phyloP scores from a whole-genome alignment of 2,888 invertebrate genomes.

The Caenorhabditis imperialis region DNA sequence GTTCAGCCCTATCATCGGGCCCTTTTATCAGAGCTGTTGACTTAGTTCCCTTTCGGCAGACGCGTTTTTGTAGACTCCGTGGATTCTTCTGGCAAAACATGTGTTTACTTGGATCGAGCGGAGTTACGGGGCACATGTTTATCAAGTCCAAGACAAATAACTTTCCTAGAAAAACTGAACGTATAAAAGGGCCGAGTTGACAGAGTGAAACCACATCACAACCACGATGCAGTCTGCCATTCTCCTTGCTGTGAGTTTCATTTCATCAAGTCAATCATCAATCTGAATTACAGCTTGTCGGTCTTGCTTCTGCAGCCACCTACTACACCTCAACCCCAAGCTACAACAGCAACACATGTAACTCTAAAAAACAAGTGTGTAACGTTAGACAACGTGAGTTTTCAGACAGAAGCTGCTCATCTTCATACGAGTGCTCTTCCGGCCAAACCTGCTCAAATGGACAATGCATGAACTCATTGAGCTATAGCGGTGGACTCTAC shows the following conservation, averaged over 20 bases:
- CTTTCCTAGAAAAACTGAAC: conserved; percentile 19
- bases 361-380: background rate
- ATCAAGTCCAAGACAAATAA: conserved; percentile 51
- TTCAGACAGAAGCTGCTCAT: conserved; percentile 44
- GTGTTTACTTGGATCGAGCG: conserved; percentile 47
- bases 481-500: conserved; percentile 47
- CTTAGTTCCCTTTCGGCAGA: conserved; percentile 45
- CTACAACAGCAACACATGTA: conserved; percentile 11
- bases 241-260: conserved; percentile 19
- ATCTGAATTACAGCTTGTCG: conserved; percentile 26
- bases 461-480: conserved; percentile 46
- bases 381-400: too few species aligned
- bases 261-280: background rate
- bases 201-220: conserved; percentile 23
- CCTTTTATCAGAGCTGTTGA: conserved; percentile 28
- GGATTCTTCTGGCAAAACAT: conserved; percentile 53
- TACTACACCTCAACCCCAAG: conserved; percentile 44
- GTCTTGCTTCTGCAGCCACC: conserved; percentile 34
- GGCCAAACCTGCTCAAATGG: conserved; percentile 48
- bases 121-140: conserved; percentile 38
- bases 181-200: conserved; percentile 34
- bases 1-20: conserved; percentile 40
- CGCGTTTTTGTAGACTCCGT: conserved; percentile 35
- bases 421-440: conserved; percentile 45
- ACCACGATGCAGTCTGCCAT: conserved; percentile 41